Percentiles rank a stretch among this genome's conserved stretches.
phyloP scores from a whole-genome alignment of 2,888 invertebrate species.

The Pseudolycoriella hygida region DNA sequence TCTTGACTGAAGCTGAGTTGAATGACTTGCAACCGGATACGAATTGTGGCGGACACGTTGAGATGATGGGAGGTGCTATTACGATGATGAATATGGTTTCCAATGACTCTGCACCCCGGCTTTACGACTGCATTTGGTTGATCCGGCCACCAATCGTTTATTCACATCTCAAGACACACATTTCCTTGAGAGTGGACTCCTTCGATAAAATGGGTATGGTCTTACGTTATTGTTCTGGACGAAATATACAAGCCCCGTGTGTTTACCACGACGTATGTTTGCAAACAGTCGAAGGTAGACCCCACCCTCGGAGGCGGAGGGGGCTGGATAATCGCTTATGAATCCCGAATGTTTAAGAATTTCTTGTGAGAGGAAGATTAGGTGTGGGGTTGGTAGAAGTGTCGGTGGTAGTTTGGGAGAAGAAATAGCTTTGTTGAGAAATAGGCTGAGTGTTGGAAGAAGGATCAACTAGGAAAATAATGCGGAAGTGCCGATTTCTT shows the following conservation, averaged over 20 bases:
- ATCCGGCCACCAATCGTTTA: slow-evolving; percentile 45
- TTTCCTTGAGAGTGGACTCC: slow-evolving; percentile 40
- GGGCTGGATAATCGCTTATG: too few relatives aligned
- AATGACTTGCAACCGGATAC: slow-evolving; percentile 7
- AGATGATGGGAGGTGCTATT: slow-evolving; percentile 50
- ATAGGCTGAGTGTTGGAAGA: too few relatives aligned
- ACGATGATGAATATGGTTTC: slow-evolving; percentile 59
- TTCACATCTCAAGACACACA: slow-evolving; percentile 43
- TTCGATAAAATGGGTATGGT: slow-evolving; percentile 37
- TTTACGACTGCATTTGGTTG: slow-evolving; percentile 55
- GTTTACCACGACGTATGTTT: neutral
- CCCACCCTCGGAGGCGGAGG: too few relatives aligned
- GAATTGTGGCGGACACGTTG: slow-evolving; percentile 54
- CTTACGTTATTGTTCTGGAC: neutral
- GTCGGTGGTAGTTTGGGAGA: too few relatives aligned
- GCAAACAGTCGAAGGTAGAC: neutral
- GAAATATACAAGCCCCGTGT: too few relatives aligned
- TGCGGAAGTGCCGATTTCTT: too few relatives aligned
- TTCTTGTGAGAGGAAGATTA: too few relatives aligned
- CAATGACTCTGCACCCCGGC: slow-evolving; percentile 31
- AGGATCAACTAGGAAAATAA: too few relatives aligned
- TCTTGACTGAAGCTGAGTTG: slow-evolving; percentile 9
- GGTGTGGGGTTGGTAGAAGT: too few relatives aligned
- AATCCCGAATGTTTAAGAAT: too few relatives aligned
- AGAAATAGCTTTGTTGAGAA: too few relatives aligned